Base-by-base conservation (phyloP, 2,888 invertebrate genomes). In the Sylvicola cinctus region DNA sequence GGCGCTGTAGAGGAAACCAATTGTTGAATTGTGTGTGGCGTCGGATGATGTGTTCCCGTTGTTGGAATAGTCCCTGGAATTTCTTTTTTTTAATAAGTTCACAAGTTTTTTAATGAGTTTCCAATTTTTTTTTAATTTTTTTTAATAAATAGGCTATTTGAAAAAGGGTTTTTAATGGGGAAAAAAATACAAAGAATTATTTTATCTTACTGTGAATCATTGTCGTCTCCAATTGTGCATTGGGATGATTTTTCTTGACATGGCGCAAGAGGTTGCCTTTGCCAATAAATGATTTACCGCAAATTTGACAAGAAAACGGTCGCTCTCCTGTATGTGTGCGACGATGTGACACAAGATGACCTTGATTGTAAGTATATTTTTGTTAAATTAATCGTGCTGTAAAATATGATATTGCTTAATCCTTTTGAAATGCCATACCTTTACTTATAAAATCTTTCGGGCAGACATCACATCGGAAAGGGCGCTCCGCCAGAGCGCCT, bases 391-490 rank as follows among this genome's bases (percentile, higher is more conserved):
- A 13, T 31, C 15, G 15, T 32, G 16, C 16, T 35, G 11, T 15
- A 29, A 15, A 31, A 35, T 16, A 27, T 5, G 12, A 16, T 17
- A 2, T 28, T 31, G 20, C 3, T 31, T 13, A 14, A 16, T 20
- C 16, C 11, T 23, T 12, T 3, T 15, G 11, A 16, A n/a, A 3
- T 36, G 26, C 31, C 16, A 35, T 48, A 61, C 83, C 81, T 65
- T 84, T 84, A 58, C 81, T 83, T 65, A 83, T 76, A 52, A 84
- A 84, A 52, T 80, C 80, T 55, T 84, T 84, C 30, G 78, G 77
- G 49, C 84, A 84, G 35, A 84, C 61, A 45, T 83, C 83, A 50
- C 84, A 84, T 35, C 75, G 65, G 58, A 77, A 81, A 2, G 70
- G 71, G 36, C 73, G 61, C 42, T 70, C 68, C 38, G 67, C 69